These are phyloP conservation scores for Empidonax alnorum DNA, from an alignment of 2,113 vertebrate genomes.

Conservation along the genomic window DNA sequence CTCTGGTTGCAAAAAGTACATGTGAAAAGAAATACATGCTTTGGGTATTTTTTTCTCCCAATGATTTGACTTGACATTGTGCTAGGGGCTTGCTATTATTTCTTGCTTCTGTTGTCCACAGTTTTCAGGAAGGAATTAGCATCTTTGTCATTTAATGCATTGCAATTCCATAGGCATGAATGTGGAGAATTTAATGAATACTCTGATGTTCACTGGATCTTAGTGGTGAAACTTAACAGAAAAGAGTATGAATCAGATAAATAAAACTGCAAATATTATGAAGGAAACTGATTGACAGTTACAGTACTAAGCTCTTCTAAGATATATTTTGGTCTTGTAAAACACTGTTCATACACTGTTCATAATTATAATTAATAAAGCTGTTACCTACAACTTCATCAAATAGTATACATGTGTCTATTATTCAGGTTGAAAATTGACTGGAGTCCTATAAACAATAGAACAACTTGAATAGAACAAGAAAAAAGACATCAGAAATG, in stretches of 20 bases:
- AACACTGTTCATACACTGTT: not conserved
- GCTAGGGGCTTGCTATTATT: not conserved
- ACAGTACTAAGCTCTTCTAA: not conserved
- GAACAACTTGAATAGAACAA: not conserved
- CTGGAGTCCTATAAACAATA: not conserved
- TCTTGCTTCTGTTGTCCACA: not conserved
- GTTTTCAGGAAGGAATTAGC: not conserved
- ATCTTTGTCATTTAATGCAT: not conserved
- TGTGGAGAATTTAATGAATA: not conserved
- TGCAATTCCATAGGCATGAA: not conserved
- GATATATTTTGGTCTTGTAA: not conserved
- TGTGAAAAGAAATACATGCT: not conserved
- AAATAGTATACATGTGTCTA: not conserved
- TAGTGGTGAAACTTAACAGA: not conserved
- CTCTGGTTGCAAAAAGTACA: not conserved
- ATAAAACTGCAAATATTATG: not conserved
- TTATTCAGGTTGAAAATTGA: not conserved
- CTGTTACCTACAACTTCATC: not conserved
- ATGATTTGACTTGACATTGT: not conserved
- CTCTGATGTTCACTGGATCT: not conserved
- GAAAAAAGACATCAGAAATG: not conserved
- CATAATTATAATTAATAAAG: not conserved
- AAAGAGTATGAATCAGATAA: not conserved
- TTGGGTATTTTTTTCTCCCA: not conserved
- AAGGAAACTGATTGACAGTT: not conserved